Evolutionary conservation across 2,888 invertebrate species (phyloP), one percentile per base, ranked within the genome.

Genomic region (Xanthorhoe spadicearia): DNA sequence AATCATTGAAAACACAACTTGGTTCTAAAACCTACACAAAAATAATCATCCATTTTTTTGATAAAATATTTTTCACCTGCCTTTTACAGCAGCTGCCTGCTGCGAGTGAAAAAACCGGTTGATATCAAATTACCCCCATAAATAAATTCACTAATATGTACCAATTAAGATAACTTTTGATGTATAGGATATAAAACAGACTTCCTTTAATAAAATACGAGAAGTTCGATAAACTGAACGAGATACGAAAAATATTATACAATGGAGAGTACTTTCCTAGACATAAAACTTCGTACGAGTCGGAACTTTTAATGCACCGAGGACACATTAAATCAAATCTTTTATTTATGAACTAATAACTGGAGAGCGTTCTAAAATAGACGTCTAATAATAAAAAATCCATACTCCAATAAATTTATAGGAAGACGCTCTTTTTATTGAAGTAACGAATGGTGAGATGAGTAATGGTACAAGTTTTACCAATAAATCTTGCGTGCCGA

Each of bases 401-500:
- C 83, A 87, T 91, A 88, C 83, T 82, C 79, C 83, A 84, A 93
- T 92, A 92, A 91, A 91, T 92, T 69, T 88, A 89, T 90, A 78
- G 84, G 83, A 85, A 90, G 89, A 88, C 88, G 87, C 87, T 89
- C 86, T 92, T 92, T 90, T 93, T 92, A 92, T 91, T 90, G 90
- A 84, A 90, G 88, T 90, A 91, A 90, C 92, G 92, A 92, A 92
- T 92, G 92, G 86, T 90, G 84, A 87, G 88, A 92, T 92, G 92
- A 93, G 85, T 90, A 90, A 93, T 91, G 92, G 91, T 77, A 77
- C 79, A 92, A 93, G 86, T 92, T 93, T 90, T 77, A 80, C 82
- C 87, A 77, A 92, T 93, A 93, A 93, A 92, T 93, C 92, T 90
- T 82, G 83, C 81, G 86, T 84, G 84, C 85, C 82, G 84, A 86